A percentile compares a stretch with the other conserved stretches of the same genome.
These are phyloP conservation scores for Canis aureus DNA, from an alignment of 2,113 vertebrate species.

Conservation along the genomic window DNA sequence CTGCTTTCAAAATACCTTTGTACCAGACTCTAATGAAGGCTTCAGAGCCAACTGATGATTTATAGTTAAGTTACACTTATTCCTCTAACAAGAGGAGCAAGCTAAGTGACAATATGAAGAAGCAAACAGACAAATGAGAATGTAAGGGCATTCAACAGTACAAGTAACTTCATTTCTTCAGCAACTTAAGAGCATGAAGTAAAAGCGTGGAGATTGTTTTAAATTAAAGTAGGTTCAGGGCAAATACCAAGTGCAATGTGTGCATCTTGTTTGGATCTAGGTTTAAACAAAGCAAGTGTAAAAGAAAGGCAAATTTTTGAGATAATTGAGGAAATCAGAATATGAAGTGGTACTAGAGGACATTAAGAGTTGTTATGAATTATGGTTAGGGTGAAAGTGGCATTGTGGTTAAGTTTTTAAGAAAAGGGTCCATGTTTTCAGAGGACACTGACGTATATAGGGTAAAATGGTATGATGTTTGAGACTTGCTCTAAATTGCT, in stretches of 20 bases:
- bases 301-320: constrained; percentile 13
- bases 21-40: not conserved
- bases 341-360: constrained; percentile 3
- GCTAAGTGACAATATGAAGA: not conserved
- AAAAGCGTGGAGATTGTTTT: not conserved
- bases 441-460: not conserved
- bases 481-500: constrained; percentile 43
- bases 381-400: constrained; percentile 51
- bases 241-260: not conserved
- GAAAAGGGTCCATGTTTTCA: constrained; percentile 35
- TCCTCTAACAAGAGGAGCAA: not conserved
- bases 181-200: not conserved
- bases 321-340: constrained; percentile 54
- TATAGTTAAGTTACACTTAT: constrained; percentile 13
- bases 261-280: constrained; percentile 37
- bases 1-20: constrained; percentile 25
- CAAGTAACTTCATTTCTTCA: constrained; percentile 19
- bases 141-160: not conserved
- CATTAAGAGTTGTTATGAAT: constrained; percentile 16
- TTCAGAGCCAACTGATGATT: constrained; percentile 11
- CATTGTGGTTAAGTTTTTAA: not conserved
- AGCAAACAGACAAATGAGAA: constrained; percentile 49
- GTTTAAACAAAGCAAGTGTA: constrained; percentile 51
- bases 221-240: constrained; percentile 54
- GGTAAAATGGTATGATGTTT: constrained; percentile 34